Percentiles rank a stretch among this genome's conserved stretches.
Conservation (phyloP, 2,797 vertebrate genomes). For the Sebastes trivittatus region DNA sequence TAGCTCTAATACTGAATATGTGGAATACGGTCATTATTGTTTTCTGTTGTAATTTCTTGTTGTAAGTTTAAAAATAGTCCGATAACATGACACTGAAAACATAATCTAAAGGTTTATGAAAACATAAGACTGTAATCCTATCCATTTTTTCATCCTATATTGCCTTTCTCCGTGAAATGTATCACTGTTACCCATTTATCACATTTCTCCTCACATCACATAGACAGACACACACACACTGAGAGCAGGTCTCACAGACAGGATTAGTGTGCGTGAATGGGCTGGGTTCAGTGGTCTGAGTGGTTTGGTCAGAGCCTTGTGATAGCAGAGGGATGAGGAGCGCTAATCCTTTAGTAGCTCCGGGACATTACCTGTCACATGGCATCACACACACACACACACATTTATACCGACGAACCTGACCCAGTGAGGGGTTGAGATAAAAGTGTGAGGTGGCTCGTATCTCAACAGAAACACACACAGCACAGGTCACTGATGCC, state of each 20-base stretch:
- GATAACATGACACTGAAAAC: neutral
- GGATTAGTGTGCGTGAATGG: conserved; percentile 33
- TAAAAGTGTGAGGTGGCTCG: neutral
- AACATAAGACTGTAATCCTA: neutral
- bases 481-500: neutral
- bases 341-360: conserved; percentile 33
- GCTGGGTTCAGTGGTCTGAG: conserved; percentile 13
- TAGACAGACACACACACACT: neutral
- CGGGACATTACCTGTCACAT: conserved; percentile 49
- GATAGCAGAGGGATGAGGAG: conserved; percentile 20
- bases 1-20: neutral
- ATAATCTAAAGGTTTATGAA: neutral
- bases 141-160: neutral
- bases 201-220: neutral
- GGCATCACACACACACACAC: conserved; percentile 24
- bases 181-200: neutral
- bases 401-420: neutral
- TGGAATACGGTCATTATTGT: neutral
- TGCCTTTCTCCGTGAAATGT: neutral
- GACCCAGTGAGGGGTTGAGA: neutral
- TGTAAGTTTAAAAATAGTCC: neutral
- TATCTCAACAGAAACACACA: neutral
- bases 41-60: neutral
- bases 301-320: conserved; percentile 10
- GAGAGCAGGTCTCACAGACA: conserved; percentile 15